Conservation (phyloP, 2,888 invertebrate genomes). For the Autographa pulchrina region DNA sequence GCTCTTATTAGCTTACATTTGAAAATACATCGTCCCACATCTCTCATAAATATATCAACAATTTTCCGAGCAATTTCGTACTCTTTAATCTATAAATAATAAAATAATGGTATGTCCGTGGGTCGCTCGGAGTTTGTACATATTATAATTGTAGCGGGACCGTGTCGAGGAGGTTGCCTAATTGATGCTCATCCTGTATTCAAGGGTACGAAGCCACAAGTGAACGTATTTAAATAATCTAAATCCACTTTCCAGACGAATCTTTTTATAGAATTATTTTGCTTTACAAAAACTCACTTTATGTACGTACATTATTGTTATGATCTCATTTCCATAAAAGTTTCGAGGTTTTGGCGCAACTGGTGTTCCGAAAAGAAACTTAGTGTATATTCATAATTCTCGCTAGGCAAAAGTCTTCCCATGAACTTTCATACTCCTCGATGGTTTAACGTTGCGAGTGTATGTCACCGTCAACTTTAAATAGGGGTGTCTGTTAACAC, state of each 20-base stretch:
- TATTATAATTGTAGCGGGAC: slow-evolving; percentile 58
- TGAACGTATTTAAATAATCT: slow-evolving; percentile 71
- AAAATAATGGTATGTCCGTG: slow-evolving; percentile 50
- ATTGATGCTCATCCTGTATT: slow-evolving; percentile 82
- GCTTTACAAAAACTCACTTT: background rate
- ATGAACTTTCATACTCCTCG: background rate
- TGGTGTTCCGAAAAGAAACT: background rate
- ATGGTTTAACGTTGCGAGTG: background rate
- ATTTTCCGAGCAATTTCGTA: slow-evolving; percentile 36
- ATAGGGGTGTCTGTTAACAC: background rate
- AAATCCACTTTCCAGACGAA: slow-evolving; percentile 46
- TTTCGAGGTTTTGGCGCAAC: slow-evolving; percentile 4
- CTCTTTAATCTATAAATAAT: slow-evolving; percentile 57
- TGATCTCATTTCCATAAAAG: slow-evolving; percentile 3
- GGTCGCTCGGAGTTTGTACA: slow-evolving; percentile 42
- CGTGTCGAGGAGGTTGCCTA: slow-evolving; percentile 72
- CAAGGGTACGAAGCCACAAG: slow-evolving; percentile 78
- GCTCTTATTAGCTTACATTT: background rate
- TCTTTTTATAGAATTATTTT: slow-evolving; percentile 28
- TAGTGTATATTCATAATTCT: background rate
- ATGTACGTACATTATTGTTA: slow-evolving; percentile 5
- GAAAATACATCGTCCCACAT: slow-evolving; percentile 3
- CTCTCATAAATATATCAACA: slow-evolving; percentile 24
- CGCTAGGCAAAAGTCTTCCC: background rate
- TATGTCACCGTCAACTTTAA: background rate